Base-by-base conservation (phyloP, 2,888 invertebrate genomes). In the Xanthorhoe spadicearia region DNA sequence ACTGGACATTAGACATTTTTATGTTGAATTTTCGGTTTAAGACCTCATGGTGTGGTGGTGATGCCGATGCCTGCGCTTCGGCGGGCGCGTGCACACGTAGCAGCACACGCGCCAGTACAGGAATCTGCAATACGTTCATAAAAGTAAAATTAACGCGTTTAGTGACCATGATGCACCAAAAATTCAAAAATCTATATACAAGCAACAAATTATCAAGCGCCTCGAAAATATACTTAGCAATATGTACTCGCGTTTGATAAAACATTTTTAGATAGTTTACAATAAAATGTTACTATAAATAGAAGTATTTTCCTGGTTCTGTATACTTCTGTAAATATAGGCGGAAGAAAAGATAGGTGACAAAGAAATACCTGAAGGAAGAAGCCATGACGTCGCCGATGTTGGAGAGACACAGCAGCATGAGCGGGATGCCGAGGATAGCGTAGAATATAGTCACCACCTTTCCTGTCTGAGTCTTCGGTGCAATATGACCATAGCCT, bases 401-500 rank as follows among this genome's bases (percentile, higher is more conserved):
- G 89, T 97, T 98, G 61, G 98, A 98, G 73, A 99, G 94, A 79
- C 98, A 99, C 17, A 99, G 94, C 78, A 99, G 94, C 98, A 99
- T 98, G 74, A 99, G 93, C 0, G 99, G 99, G 76, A 99, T 99
- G 54, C 97, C 99, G 73, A 98, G 94, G 83, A 99, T 98, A 23
- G 98, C 98, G 90, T 99, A 99, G 86, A 99, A 96, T 81, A 99
- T 98, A 13, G 99, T 99, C 73, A 98, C 97, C 73, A 98, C 97
- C 89, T 98, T 98, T 50, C 99, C 99, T 84, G 96, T 96, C 79
- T 96, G 95, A 0, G 99, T 99, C 92, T 98, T 98, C 0, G 98
- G 98, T 0, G 98, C 97, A 68, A 98, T 98, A 87, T 99, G 98
- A 7, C 98, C 99, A 87, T 98, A 99, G 46, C 98, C 98, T 98